These are phyloP conservation scores for Copidosoma floridanum DNA, from an alignment of 1,140 invertebrate genomes.

Conservation along the genomic window DNA sequence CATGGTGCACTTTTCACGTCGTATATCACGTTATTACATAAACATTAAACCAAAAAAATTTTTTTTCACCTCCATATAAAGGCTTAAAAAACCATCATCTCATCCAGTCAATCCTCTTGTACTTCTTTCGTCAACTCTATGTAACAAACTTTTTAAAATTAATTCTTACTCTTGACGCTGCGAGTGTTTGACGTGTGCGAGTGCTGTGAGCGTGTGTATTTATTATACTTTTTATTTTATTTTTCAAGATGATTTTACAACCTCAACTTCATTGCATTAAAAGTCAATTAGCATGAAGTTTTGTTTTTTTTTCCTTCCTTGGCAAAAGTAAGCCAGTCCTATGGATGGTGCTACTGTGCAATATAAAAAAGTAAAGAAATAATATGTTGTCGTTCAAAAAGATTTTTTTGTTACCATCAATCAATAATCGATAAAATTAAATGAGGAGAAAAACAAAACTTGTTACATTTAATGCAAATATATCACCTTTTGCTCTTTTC, in stretches of 20 bases:
- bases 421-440: no score
- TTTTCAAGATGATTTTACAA: neutral
- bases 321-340: no score
- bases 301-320: slow-evolving; percentile 18
- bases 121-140: slow-evolving; percentile 24
- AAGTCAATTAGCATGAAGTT: slow-evolving; percentile 25
- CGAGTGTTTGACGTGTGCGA: slow-evolving; percentile 38
- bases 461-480: neutral
- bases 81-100: slow-evolving; percentile 3
- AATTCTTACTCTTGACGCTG: slow-evolving; percentile 31
- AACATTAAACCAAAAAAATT: slow-evolving; percentile 1
- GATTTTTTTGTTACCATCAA: no score
- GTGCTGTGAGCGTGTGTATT: slow-evolving; percentile 17
- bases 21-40: slow-evolving; percentile 7
- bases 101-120: slow-evolving; percentile 22
- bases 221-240: no score
- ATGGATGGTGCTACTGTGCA: no score
- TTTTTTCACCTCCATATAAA: no score
- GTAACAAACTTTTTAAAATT: slow-evolving; percentile 20
- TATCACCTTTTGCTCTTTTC: no score
- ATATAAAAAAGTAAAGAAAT: no score
- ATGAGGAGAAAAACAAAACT: slow-evolving; percentile 24
- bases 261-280: neutral
- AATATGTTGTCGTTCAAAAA: no score
- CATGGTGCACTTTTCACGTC: slow-evolving; percentile 36